phyloP scores from a whole-genome alignment of 1,140 invertebrate species.

The Luehdorfia chinensis region DNA sequence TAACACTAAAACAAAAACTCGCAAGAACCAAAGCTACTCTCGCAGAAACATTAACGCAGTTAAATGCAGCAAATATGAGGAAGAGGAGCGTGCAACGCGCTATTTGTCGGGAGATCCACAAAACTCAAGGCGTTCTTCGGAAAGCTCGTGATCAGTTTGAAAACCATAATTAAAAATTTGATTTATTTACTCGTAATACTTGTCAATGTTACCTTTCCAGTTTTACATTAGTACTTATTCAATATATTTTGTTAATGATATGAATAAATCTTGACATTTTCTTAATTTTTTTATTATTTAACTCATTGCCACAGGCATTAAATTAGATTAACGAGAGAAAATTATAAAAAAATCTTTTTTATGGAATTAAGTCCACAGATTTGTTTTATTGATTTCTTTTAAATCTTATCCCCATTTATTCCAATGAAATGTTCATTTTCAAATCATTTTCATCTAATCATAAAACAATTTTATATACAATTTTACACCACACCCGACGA shows the following conservation, averaged over 20 bases:
- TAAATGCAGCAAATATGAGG: conserved; percentile 78
- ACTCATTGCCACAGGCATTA: no score
- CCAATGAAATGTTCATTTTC: no score
- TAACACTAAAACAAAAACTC: conserved; percentile 76
- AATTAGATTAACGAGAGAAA: no score
- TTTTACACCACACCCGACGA: no score
- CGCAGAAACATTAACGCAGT: conserved; percentile 78
- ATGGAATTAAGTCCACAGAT: no score
- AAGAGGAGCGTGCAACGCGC: conserved; percentile 79
- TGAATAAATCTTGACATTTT: conserved; percentile 1
- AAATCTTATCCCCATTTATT: no score
- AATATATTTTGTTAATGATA: conserved; percentile 13
- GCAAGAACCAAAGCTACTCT: conserved; percentile 77
- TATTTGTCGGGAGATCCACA: conserved; percentile 81
- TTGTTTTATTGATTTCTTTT: no score
- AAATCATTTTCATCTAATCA: no score
- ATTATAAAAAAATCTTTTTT: no score
- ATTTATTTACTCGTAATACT: conserved; percentile 18
- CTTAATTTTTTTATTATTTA: neutral
- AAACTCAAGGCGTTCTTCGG: conserved; percentile 80
- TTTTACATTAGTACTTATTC: conserved; percentile 15
- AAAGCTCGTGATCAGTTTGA: conserved; percentile 71
- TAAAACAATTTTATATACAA: no score
- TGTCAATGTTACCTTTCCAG: conserved; percentile 13
- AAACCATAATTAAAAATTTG: conserved; percentile 40